phyloP scores from a whole-genome alignment of 2,797 vertebrate genomes.

The Benthosema pterotum region DNA sequence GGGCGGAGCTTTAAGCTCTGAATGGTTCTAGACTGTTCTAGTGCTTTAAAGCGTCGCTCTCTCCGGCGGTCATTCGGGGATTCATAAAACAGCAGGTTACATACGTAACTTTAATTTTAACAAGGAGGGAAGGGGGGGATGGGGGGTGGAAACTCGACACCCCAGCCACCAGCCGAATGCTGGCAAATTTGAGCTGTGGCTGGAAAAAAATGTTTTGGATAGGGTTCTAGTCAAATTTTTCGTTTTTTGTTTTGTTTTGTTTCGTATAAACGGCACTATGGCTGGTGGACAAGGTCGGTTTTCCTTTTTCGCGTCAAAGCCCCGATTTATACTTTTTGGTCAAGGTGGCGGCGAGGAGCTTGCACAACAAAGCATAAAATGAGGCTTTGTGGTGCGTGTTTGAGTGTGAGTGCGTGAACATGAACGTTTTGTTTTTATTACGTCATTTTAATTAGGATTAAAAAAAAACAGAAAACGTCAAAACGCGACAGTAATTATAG shows the following conservation, averaged over 20 bases:
- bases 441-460: constrained; percentile 69
- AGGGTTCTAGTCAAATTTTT: constrained; percentile 35
- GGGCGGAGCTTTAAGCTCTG: too few relatives aligned
- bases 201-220: constrained; percentile 24
- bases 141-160: constrained; percentile 60
- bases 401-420: constrained; percentile 25
- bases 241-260: too few relatives aligned
- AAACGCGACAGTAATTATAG: constrained; percentile 50
- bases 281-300: constrained; percentile 53
- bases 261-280: constrained; percentile 21
- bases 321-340: too few relatives aligned
- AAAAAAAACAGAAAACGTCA: constrained; percentile 46
- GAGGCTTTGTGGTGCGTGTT: constrained; percentile 11
- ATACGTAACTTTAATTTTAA: too few relatives aligned
- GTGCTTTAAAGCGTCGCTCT: too few relatives aligned
- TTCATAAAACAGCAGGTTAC: too few relatives aligned
- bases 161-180: constrained; percentile 43
- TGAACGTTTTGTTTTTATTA: constrained; percentile 56
- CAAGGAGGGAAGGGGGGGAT: too few relatives aligned
- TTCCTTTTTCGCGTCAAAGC: constrained; percentile 48
- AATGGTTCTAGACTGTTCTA: too few relatives aligned
- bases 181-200: constrained; percentile 33
- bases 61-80: too few relatives aligned
- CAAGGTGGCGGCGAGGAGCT: too few relatives aligned
- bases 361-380: too few relatives aligned